Conservation (phyloP, 2,888 invertebrate genomes). For the Ectropis crepuscularia region DNA sequence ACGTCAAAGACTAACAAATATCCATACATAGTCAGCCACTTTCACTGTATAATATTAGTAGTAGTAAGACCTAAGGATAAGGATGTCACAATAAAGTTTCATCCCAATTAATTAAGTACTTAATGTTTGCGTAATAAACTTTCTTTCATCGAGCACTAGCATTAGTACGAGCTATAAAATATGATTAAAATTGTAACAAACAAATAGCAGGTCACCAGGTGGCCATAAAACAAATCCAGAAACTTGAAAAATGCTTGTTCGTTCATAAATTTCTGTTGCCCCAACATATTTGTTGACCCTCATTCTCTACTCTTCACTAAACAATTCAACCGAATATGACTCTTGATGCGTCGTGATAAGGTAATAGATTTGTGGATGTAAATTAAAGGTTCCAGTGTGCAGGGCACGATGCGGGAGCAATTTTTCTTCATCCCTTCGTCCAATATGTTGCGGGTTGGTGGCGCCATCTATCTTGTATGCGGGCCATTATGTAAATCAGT, state of each 20-base stretch:
- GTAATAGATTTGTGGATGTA: slow-evolving; percentile 48
- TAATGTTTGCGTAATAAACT: too few species aligned
- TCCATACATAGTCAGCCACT: too few species aligned
- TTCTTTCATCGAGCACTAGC: too few species aligned
- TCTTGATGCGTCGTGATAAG: slow-evolving; percentile 43
- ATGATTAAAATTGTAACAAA: neutral
- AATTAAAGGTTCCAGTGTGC: slow-evolving; percentile 69
- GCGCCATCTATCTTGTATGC: slow-evolving; percentile 69
- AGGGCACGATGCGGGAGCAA: slow-evolving; percentile 63
- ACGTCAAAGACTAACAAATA: too few species aligned
- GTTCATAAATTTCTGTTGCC: slow-evolving; percentile 57
- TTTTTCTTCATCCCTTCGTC: slow-evolving; percentile 72
- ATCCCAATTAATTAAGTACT: too few species aligned
- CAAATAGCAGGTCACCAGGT: slow-evolving; percentile 27
- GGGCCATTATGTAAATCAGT: slow-evolving; percentile 73
- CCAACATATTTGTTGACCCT: slow-evolving; percentile 63
- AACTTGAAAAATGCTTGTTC: slow-evolving; percentile 50
- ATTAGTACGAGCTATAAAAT: too few species aligned
- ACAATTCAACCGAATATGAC: slow-evolving; percentile 30
- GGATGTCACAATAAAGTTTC: too few species aligned
- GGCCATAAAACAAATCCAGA: slow-evolving; percentile 33
- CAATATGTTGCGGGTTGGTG: slow-evolving; percentile 75
- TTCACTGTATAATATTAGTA: too few species aligned
- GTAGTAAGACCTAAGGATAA: too few species aligned
- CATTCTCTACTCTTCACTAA: slow-evolving; percentile 47